phyloP scores from a whole-genome alignment of 2,797 vertebrate genomes.

The Distichodus sexfasciatus region DNA sequence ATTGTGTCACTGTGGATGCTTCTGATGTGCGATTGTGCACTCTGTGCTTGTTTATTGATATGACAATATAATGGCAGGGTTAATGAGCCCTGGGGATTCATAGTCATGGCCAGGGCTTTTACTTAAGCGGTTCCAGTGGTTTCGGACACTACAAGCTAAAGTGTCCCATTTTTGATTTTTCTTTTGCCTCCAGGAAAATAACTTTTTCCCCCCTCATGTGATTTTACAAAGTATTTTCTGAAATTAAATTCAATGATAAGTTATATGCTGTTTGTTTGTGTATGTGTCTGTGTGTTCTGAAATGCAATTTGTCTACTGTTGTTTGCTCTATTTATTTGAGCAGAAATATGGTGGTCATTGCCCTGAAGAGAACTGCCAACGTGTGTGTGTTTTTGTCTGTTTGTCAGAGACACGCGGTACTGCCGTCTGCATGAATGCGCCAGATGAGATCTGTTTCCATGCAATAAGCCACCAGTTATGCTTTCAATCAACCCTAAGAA shows the following conservation, averaged over 20 bases:
- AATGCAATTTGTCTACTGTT: background rate
- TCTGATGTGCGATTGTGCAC: background rate
- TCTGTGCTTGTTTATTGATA: background rate
- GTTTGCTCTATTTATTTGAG: background rate
- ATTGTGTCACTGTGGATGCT: background rate
- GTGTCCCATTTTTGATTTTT: background rate
- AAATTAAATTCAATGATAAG: background rate
- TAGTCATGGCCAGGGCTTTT: background rate
- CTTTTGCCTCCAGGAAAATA: background rate
- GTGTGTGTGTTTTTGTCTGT: background rate
- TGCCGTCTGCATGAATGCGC: conserved; percentile 1
- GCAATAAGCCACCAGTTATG: conserved; percentile 33
- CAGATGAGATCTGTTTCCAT: conserved; percentile 53
- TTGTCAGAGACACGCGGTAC: background rate
- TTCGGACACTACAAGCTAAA: too few species aligned
- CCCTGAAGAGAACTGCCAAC: background rate
- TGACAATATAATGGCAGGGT: background rate
- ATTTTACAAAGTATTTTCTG: background rate
- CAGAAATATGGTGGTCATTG: conserved; percentile 5
- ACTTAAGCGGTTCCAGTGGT: background rate
- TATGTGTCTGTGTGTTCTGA: background rate
- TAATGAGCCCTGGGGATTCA: background rate
- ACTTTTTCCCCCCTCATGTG: background rate
- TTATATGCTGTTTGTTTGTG: background rate
- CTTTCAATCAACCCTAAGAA: conserved; percentile 42